Base-by-base conservation (phyloP, 1,140 invertebrate genomes). In the Cyclargus thomasi region DNA sequence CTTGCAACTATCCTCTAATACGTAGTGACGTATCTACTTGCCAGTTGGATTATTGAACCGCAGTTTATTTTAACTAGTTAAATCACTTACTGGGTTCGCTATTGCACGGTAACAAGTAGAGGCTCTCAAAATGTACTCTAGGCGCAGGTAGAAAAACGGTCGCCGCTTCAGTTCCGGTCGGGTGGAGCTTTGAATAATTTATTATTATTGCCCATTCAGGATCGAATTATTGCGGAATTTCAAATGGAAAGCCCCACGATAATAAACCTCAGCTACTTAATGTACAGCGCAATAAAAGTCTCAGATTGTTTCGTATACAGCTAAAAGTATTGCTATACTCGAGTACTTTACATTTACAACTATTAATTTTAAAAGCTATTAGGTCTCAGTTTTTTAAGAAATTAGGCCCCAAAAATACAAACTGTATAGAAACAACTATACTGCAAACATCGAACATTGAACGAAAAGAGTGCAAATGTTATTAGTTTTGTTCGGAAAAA, bases 171-270 rank as follows among this genome's bases (percentile, higher is more conserved):
- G 14, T 66, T 59, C 65, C 17, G 53, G 11, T 17, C 57, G 53
- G 35, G 53, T 53, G 29, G n/a, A 39, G 20, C 36, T 17, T 63
- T 67, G 69, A 70, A 70, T 70, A 70, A 70, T 70, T 65, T 70
- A 66, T 70, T 67, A 67, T 64, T 66, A 70, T 67, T 63, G 62
- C 64, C 29, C 62, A 62, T 47, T 63, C 69, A 62, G 64, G 67
- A 70, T 70, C 62, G 64, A 63, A 59, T 70, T 67, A 67, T 67
- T 64, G 53, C 69, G 62, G 64, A 66, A 67, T 67, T 62, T 21
- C 62, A 66, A 67, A 57, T 53, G 65, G 67, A 70, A 67, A 65
- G 22, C 67, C 66, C 66, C 63, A 47, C 35, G n/a, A 55, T 35
- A 59, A 55, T 55, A 55, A 55, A 55, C 11, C 53, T 55, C 55